Evolutionary conservation across 2,888 invertebrate genomes (phyloP).

Genomic region (Sepioteuthis lessoniana): DNA sequence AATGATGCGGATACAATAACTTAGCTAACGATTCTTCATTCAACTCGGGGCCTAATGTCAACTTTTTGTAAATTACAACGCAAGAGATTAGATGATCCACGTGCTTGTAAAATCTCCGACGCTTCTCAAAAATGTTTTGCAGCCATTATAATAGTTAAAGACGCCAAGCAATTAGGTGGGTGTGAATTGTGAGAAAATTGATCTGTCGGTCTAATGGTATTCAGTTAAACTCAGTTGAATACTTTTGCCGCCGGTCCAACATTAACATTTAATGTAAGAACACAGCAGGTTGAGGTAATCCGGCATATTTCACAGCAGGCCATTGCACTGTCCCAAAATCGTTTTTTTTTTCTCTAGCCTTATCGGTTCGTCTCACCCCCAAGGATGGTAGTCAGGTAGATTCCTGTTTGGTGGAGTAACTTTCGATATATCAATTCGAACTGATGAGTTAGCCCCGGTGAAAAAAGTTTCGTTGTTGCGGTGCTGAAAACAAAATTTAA

Average conservation of each 20-base stretch:
- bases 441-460: slow-evolving; percentile 33
- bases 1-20: not conserved
- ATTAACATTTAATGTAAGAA: not conserved
- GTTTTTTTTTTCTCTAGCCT: not conserved
- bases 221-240: not conserved
- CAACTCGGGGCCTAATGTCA: not conserved
- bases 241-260: not conserved
- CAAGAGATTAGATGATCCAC: not conserved
- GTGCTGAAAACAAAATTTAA: not conserved
- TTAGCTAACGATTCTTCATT: not conserved
- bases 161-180: not conserved
- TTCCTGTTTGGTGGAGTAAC: not conserved
- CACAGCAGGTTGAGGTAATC: not conserved
- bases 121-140: not conserved
- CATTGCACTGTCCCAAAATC: not conserved
- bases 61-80: not conserved
- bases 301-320: not conserved
- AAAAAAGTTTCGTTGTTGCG: not conserved
- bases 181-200: slow-evolving; percentile 20
- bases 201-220: not conserved
- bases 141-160: not conserved
- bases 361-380: not conserved
- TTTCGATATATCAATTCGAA: slow-evolving; percentile 33
- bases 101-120: not conserved
- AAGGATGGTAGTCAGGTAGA: not conserved